A percentile compares a stretch with the other conserved stretches of the same genome.
phyloP scores from a whole-genome alignment of 2,888 invertebrate species.

The Philereme vetulata region DNA sequence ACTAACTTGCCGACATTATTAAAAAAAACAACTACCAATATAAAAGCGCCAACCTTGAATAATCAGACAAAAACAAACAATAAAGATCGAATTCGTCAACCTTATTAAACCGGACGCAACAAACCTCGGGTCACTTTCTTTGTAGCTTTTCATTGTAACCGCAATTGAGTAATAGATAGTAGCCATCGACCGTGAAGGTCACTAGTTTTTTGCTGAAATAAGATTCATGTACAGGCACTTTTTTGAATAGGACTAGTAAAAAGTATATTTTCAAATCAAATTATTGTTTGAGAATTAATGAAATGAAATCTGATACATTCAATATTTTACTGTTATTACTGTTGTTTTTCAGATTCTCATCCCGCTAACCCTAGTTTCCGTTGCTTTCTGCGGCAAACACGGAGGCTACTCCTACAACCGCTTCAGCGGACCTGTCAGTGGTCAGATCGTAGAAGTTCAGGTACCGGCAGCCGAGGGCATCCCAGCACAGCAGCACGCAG shows the following conservation, averaged over 20 bases:
- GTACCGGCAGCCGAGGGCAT: constrained; percentile 76
- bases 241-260: background rate
- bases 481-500: constrained; percentile 76
- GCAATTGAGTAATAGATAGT: constrained; percentile 63
- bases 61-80: background rate
- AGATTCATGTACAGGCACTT: background rate
- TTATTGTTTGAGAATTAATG: too few species aligned
- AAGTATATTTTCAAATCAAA: too few species aligned
- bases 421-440: constrained; percentile 90
- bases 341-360: constrained; percentile 56
- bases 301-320: too few species aligned
- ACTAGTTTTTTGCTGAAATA: constrained; percentile 45
- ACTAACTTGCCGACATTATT: too few species aligned
- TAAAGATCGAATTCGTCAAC: constrained; percentile 30
- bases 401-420: constrained; percentile 88
- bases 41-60: background rate
- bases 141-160: constrained; percentile 69
- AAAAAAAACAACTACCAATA: background rate
- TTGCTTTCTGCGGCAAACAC: constrained; percentile 56
- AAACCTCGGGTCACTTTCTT: constrained; percentile 54
- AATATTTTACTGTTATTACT: too few species aligned
- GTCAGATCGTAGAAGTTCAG: constrained; percentile 83
- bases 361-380: constrained; percentile 55
- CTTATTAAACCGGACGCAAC: constrained; percentile 31
- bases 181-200: constrained; percentile 72